phyloP scores from a whole-genome alignment of 1,140 invertebrate genomes.

The Streblospio benedicti region DNA sequence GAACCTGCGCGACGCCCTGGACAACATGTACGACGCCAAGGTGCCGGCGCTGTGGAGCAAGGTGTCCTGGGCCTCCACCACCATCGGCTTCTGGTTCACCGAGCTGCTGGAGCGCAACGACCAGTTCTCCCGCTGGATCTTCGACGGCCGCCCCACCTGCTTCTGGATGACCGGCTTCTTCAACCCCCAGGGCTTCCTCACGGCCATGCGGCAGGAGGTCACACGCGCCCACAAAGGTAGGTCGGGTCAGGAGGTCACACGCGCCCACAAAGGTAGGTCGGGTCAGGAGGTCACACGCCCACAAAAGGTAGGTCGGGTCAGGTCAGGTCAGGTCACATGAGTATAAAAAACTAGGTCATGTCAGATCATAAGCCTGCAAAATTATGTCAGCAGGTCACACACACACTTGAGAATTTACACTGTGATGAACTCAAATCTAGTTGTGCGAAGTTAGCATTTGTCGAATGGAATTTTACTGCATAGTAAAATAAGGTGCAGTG shows the following conservation, averaged over 20 bases:
- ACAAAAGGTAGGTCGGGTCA: slow-evolving; percentile 96
- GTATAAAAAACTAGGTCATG: no score
- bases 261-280: slow-evolving; percentile 91
- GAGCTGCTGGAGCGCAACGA: slow-evolving; percentile 69
- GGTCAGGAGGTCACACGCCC: slow-evolving; percentile 92
- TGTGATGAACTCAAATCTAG: no score
- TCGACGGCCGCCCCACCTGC: slow-evolving; percentile 63
- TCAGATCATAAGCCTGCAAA: no score
- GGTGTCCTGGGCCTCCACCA: slow-evolving; percentile 94
- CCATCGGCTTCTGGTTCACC: slow-evolving; percentile 94
- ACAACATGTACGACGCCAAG: slow-evolving; percentile 16
- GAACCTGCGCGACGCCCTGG: slow-evolving; percentile 14
- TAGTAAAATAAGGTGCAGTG: no score
- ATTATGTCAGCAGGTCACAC: no score
- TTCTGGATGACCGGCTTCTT: slow-evolving; percentile 99
- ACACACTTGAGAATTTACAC: no score
- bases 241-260: slow-evolving; percentile 94
- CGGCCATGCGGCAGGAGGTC: slow-evolving; percentile 96
- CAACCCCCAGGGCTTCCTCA: slow-evolving; percentile 89
- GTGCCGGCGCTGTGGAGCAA: slow-evolving; percentile 35
- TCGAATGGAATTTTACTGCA: no score
- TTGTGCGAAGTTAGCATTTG: no score
- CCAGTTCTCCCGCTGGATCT: slow-evolving; percentile 77
- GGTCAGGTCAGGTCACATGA: no score
- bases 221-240: slow-evolving; percentile 88